These are phyloP conservation scores for Drosophila mettleri DNA, from an alignment of 2,888 invertebrate species.

Conservation along the genomic window DNA sequence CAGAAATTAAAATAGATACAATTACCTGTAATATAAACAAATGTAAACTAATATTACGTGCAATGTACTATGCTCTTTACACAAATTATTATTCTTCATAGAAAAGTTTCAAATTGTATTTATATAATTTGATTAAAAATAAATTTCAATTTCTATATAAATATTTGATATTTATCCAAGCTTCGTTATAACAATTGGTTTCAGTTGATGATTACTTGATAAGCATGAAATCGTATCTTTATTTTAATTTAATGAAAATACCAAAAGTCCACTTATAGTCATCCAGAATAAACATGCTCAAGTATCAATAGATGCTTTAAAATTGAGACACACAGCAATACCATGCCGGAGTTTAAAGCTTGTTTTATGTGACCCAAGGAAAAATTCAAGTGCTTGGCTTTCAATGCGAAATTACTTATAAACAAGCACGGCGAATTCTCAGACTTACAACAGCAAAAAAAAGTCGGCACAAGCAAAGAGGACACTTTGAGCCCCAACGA, in stretches of 20 bases:
- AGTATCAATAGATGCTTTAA: constrained; percentile 9
- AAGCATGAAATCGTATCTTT: neutral
- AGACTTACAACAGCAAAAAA: constrained; percentile 3
- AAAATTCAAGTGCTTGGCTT: constrained; percentile 39
- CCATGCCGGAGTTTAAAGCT: constrained; percentile 21
- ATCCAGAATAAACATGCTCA: neutral
- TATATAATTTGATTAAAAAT: neutral
- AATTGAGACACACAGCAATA: constrained; percentile 12
- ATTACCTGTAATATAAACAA: constrained; percentile 17
- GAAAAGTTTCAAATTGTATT: neutral
- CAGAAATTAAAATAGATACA: neutral
- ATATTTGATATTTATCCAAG: neutral
- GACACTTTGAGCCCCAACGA: constrained; percentile 41
- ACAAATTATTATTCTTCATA: too few species aligned
- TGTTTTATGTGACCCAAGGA: constrained; percentile 25
- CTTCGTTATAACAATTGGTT: neutral
- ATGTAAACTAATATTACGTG: constrained; percentile 18
- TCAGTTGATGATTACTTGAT: neutral
- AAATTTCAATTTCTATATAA: neutral
- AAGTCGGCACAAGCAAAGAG: constrained; percentile 2
- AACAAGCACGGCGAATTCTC: constrained; percentile 22
- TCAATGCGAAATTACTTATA: constrained; percentile 35
- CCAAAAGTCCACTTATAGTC: neutral
- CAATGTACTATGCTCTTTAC: too few species aligned
- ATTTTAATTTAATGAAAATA: constrained; percentile 14